phyloP scores from a whole-genome alignment of 2,888 invertebrate genomes.

The Apamea crenata region DNA sequence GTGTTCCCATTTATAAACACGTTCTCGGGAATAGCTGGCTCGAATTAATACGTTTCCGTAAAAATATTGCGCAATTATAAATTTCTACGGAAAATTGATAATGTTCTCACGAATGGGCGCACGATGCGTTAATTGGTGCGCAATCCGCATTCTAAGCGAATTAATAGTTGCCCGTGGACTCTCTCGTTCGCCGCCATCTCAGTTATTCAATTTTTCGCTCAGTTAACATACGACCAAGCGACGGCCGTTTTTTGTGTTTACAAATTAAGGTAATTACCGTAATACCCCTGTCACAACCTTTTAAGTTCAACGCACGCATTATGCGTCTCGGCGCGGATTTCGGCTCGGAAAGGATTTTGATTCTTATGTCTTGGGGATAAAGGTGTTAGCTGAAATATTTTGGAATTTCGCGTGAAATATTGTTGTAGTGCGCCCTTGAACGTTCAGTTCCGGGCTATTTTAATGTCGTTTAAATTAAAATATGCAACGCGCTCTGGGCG shows the following conservation, averaged over 20 bases:
- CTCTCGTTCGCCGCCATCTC: constrained; percentile 66
- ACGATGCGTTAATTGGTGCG: constrained; percentile 75
- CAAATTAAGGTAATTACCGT: constrained; percentile 89
- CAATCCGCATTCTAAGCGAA: constrained; percentile 74
- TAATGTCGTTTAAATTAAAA: constrained; percentile 86
- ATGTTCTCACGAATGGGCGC: constrained; percentile 73
- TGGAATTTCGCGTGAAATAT: constrained; percentile 80
- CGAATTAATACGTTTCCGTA: constrained; percentile 69
- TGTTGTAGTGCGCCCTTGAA: constrained; percentile 82
- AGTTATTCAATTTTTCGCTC: constrained; percentile 80
- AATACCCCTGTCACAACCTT: constrained; percentile 88
- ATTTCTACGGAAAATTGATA: constrained; percentile 77
- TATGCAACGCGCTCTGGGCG: constrained; percentile 76
- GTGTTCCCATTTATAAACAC: constrained; percentile 62
- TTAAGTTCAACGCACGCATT: constrained; percentile 88
- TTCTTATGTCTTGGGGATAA: constrained; percentile 76
- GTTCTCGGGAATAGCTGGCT: constrained; percentile 65
- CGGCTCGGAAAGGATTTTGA: constrained; percentile 70
- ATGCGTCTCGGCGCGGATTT: constrained; percentile 72
- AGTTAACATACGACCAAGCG: constrained; percentile 77
- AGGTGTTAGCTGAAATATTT: constrained; percentile 77
- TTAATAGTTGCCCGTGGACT: constrained; percentile 66
- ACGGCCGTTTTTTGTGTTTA: constrained; percentile 86
- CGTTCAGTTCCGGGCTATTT: constrained; percentile 84
- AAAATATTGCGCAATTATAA: constrained; percentile 74